Evolutionary conservation across 2,888 invertebrate species (phyloP).

Genomic region (Sinhomidia bicolor): DNA sequence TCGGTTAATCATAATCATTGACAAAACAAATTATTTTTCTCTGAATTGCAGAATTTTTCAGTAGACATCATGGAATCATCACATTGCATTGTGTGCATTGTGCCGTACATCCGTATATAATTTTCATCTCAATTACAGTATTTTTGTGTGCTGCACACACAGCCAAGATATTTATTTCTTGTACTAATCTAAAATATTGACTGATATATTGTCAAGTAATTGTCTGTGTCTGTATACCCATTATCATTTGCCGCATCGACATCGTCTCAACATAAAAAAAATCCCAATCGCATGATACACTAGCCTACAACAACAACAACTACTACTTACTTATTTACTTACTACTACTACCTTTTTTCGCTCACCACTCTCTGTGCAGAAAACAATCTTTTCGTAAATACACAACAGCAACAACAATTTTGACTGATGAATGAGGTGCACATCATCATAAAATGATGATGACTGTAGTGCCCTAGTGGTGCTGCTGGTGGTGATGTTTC

Average conservation of each 20-base stretch:
- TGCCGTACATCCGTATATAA: constrained; percentile 24
- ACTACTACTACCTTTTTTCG: not conserved
- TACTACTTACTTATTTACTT: too few relatives aligned
- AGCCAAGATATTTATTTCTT: constrained; percentile 17
- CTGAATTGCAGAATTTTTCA: constrained; percentile 38
- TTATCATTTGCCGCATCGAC: constrained; percentile 28
- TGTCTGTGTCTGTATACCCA: constrained; percentile 16
- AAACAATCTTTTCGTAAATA: constrained; percentile 1
- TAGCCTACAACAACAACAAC: too few relatives aligned
- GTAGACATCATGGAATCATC: constrained; percentile 55
- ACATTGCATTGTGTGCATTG: constrained; percentile 15
- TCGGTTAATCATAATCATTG: constrained; percentile 12
- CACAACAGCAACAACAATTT: not conserved
- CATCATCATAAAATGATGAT: constrained; percentile 20
- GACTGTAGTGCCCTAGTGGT: constrained; percentile 13
- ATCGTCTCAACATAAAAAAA: too few relatives aligned
- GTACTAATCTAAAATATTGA: constrained; percentile 30
- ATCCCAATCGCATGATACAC: too few relatives aligned
- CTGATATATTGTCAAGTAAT: constrained; percentile 41
- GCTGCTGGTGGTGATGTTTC: not conserved
- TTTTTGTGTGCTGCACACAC: not conserved
- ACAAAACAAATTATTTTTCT: constrained; percentile 33
- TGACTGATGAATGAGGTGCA: constrained; percentile 34
- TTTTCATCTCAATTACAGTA: constrained; percentile 45
- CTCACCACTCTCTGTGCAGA: not conserved